Evolutionary conservation across 2,797 vertebrate species (phyloP), one percentile per base, ranked within the genome.

Genomic region (Cyprinella venusta): DNA sequence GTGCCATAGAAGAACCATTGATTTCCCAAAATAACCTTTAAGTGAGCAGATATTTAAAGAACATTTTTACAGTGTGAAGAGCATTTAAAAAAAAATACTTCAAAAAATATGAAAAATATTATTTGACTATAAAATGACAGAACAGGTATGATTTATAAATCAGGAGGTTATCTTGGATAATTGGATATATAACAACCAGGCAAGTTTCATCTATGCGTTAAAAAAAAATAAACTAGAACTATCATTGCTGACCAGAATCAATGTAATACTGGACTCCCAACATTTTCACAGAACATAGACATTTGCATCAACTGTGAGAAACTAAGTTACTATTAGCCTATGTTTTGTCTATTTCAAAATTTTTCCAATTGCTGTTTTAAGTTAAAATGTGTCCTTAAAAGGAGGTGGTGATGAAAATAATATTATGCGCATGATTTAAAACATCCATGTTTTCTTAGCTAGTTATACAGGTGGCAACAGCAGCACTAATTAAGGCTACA

Each of bases 11-110:
- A 76, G 52, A 40, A 40, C 33, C 21, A 56, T 76, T 56, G 30
- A 33, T 40, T 75, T n/a, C 48, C 48, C 26, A 72, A 52, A 72
- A 72, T 1, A 72, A 54, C 9, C 13, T 75, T 75, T 74, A 6
- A 2, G 12, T n/a, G 50, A 19, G 50, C 18, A 52, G 6, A 19
- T 56, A 56, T 21, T 10, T 24, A 24, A 40, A 59, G 0, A 54
- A 21, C 15, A 4, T n/a, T 54, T 36, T 71, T 30, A 30, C 52
- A 54, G 18, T n/a, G 18, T 74, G 9, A 72, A 72, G 18, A 21
- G 52, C 48, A 74, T 52, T 30, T 30, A 30, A 30, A 30, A 30
- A 30, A 30, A 30, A 30, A 30, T 30, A 30, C 26, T 30, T 30
- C 1, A 30, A 30, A 30, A 30, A 30, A 30, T 30, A 30, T 30